Conservation (phyloP, 2,888 invertebrate genomes). For the Lamellibrachia columna region DNA sequence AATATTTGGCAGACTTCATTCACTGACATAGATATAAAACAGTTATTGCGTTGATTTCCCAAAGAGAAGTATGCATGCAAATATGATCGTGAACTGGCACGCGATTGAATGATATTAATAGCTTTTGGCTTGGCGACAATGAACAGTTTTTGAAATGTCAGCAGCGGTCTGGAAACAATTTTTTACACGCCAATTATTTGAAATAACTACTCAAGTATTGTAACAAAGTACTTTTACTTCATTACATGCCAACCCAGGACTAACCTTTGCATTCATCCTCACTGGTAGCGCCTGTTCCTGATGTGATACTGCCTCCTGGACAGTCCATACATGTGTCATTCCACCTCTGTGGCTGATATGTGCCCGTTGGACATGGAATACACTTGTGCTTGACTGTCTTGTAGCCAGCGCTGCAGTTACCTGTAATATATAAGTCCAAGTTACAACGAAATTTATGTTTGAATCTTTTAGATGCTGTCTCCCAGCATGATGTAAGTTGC, state of each 20-base stretch:
- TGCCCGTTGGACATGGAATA: constrained; percentile 58
- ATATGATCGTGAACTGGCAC: too few relatives aligned
- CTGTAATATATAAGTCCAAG: constrained; percentile 42
- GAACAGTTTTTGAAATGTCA: too few relatives aligned
- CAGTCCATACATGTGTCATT: constrained; percentile 64
- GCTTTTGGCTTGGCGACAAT: too few relatives aligned
- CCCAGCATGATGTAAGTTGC: not conserved
- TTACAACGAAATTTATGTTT: not conserved
- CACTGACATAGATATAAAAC: too few relatives aligned
- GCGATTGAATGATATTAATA: too few relatives aligned
- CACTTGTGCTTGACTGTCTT: constrained; percentile 53
- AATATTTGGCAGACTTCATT: too few relatives aligned
- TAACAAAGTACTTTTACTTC: too few relatives aligned
- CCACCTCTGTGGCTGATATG: constrained; percentile 62
- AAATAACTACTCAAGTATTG: too few relatives aligned
- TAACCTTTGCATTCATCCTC: constrained; percentile 66
- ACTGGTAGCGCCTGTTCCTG: constrained; percentile 61
- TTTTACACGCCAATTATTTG: too few relatives aligned
- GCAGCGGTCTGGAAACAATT: too few relatives aligned
- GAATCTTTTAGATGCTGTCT: not conserved
- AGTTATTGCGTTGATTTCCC: too few relatives aligned
- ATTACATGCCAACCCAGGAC: not conserved
- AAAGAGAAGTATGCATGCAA: too few relatives aligned
- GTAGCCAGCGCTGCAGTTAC: constrained; percentile 61
- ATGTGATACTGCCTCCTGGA: constrained; percentile 66